Base-by-base conservation (phyloP, 2,888 invertebrate species). In the Volucella zonaria region DNA sequence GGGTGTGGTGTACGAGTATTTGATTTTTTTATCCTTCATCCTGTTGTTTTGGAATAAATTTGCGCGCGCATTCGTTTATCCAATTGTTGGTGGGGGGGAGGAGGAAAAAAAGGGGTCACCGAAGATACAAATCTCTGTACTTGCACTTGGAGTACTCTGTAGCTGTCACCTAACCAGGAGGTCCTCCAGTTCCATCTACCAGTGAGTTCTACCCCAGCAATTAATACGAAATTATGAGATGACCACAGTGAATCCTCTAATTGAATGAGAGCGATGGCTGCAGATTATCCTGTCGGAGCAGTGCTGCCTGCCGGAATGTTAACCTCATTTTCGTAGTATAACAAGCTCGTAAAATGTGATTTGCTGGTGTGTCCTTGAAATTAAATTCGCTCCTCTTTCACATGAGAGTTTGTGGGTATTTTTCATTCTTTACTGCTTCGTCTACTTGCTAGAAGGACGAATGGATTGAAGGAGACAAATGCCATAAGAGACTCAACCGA, bases 321-420 rank as follows among this genome's bases (percentile, higher is more conserved):
- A 81, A 85, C 76, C 81, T 85, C 73, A 51, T 85, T 85, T 6
- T 61, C 52, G 68, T 47, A 68, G 81, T 67, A 85, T 85, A 85
- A 85, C 85, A 81, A 82, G 82, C 82, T 82, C 78, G 71, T 82
- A 78, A 82, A 85, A 85, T 85, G 67, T 76, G 85, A 81, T 85
- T 85, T 85, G 67, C 71, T 62, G 64, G 56, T 61, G 64, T 49
- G 83, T 85, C 85, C 85, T 85, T 85, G 85, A 85, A 81, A 81
- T 52, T 56, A 58, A 59, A 71, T 73, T 71, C 62, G 51, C 56
- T 64, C 31, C 23, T 52, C 45, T 40, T 11, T 49, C 18, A 43
- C 10, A 18, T 23, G 45, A 56, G n/a, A 45, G n/a, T 52, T 58
- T 42, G 47, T 64, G 12, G 49, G 47, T 14, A 43, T 59, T 15